Conservation (phyloP, 2,797 vertebrate genomes). For the Varecia variegata region DNA sequence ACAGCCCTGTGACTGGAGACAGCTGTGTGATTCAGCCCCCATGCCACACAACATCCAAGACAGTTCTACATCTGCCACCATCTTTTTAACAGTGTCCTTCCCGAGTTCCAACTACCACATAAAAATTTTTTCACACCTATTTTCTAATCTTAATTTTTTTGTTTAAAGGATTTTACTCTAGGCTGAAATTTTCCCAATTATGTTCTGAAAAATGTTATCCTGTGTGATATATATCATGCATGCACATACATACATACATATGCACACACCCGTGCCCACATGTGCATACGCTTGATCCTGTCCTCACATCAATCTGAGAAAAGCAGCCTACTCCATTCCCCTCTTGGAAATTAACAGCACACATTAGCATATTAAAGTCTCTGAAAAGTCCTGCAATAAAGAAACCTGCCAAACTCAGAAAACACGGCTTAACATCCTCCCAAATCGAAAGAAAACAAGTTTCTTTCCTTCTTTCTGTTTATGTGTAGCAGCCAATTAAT, state of each 20-base stretch:
- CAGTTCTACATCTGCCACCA: too few species aligned
- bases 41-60: neutral
- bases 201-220: neutral
- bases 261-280: neutral
- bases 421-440: neutral
- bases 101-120: neutral
- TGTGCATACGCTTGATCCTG: neutral
- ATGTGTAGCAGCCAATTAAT: neutral
- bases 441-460: neutral
- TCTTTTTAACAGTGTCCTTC: neutral
- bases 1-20: neutral
- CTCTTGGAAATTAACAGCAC: neutral
- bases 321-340: neutral
- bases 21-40: too few species aligned
- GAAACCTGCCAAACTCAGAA: neutral
- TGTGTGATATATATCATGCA: neutral
- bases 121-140: neutral
- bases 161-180: neutral
- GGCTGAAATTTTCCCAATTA: conserved; percentile 12
- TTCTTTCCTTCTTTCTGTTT: neutral
- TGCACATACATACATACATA: neutral
- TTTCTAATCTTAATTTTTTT: neutral
- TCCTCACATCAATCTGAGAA: neutral
- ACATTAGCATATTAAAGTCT: neutral
- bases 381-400: neutral